These are phyloP conservation scores for Vanacampus margaritifer DNA, from an alignment of 2,113 vertebrate species.

Conservation along the genomic window DNA sequence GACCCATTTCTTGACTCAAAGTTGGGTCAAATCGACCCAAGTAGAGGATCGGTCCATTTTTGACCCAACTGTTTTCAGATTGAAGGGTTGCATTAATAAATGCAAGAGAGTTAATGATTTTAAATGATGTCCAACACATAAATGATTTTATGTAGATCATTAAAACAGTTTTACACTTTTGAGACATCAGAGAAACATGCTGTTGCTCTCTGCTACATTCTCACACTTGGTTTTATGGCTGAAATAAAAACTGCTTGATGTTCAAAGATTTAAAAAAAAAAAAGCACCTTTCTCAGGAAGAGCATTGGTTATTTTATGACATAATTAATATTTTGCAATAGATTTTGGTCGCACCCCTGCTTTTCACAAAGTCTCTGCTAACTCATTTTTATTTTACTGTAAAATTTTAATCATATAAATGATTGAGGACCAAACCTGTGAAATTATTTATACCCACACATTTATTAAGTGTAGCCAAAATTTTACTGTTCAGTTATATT, in stretches of 20 bases:
- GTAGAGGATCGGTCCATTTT: no score
- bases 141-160: neutral
- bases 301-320: slow-evolving; percentile 17
- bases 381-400: slow-evolving; percentile 15
- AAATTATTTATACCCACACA: slow-evolving; percentile 2
- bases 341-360: slow-evolving; percentile 13
- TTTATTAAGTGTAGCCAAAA: slow-evolving; percentile 2
- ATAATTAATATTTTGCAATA: slow-evolving; percentile 23
- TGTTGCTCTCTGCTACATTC: neutral
- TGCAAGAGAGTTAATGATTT: neutral
- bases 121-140: neutral
- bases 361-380: neutral
- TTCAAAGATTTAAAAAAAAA: slow-evolving; percentile 22
- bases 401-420: slow-evolving; percentile 5
- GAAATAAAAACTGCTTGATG: slow-evolving; percentile 28
- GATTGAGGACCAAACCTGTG: neutral
- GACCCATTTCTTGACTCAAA: no score
- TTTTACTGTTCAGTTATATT: slow-evolving; percentile 1
- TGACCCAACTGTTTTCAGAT: no score
- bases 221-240: slow-evolving; percentile 14
- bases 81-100: neutral
- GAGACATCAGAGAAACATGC: slow-evolving; percentile 13
- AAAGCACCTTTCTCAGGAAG: slow-evolving; percentile 1
- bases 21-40: no score
- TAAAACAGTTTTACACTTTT: neutral